Evolutionary conservation across 1,140 invertebrate species (phyloP).

Genomic region (Oreohelix idahoensis): DNA sequence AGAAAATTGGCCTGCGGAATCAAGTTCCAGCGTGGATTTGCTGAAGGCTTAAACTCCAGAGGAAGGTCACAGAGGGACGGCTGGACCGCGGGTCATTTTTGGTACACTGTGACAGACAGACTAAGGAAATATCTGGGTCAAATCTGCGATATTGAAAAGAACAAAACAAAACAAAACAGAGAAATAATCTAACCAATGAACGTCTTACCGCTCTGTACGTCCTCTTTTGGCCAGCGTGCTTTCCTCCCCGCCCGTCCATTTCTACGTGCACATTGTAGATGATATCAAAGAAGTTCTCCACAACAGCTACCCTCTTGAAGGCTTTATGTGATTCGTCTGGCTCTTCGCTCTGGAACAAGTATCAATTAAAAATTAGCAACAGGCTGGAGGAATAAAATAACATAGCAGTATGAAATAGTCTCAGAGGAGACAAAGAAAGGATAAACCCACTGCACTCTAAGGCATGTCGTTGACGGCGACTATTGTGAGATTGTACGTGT

Average conservation of each 20-base stretch:
- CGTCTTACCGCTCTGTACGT: conserved; percentile 91
- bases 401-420: too few species aligned
- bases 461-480: too few species aligned
- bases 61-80: background rate
- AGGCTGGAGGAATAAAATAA: background rate
- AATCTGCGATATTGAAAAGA: too few species aligned
- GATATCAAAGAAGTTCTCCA: conserved; percentile 97
- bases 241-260: conserved; percentile 85
- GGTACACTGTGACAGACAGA: background rate
- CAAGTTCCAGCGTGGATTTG: conserved; percentile 33
- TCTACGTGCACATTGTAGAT: conserved; percentile 96
- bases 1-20: conserved; percentile 39
- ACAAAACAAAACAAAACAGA: background rate
- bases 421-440: too few species aligned
- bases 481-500: too few species aligned
- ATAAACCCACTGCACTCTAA: too few species aligned
- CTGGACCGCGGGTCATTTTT: background rate
- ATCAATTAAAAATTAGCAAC: background rate
- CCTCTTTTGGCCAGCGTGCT: conserved; percentile 95
- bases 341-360: conserved; percentile 49
- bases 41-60: conserved; percentile 10
- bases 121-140: background rate
- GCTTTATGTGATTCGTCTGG: conserved; percentile 66
- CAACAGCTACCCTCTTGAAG: conserved; percentile 93
- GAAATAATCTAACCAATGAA: background rate